These are phyloP conservation scores for Muricea muricata DNA, from an alignment of 92 coral and sea anemone genomes.

Conservation along the genomic window DNA sequence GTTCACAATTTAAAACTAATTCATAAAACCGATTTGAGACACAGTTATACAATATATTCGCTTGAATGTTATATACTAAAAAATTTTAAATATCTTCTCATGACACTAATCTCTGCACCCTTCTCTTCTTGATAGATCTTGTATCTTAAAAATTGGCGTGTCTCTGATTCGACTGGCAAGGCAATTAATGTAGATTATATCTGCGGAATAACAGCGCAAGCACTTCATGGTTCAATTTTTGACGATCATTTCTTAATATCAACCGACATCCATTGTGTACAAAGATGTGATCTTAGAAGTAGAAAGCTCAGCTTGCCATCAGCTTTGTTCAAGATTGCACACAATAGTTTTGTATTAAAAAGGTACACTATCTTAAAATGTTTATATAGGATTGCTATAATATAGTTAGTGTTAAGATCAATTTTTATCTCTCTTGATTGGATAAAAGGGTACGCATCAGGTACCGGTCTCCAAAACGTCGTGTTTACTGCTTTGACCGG, in stretches of 20 bases:
- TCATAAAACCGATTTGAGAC: no score
- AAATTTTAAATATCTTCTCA: no score
- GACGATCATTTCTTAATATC: slow-evolving; percentile 8
- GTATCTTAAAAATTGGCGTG: background rate
- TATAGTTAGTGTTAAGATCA: no score
- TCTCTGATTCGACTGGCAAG: background rate
- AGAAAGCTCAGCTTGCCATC: background rate
- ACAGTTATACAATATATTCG: no score
- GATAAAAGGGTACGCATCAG: no score
- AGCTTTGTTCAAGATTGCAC: slow-evolving; percentile 26
- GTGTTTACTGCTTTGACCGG: no score
- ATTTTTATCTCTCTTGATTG: no score
- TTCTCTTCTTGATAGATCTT: background rate
- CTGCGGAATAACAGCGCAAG: slow-evolving; percentile 16
- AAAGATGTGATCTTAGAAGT: background rate
- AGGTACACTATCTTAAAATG: slow-evolving; percentile 6
- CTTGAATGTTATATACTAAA: no score
- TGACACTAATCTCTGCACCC: no score
- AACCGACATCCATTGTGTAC: slow-evolving; percentile 29
- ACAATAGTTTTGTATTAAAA: background rate
- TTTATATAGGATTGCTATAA: no score
- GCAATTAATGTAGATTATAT: slow-evolving; percentile 13
- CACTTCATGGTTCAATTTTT: background rate
- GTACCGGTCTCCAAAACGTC: no score
- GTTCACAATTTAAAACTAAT: no score